Evolutionary conservation across 1,140 invertebrate genomes (phyloP), one percentile per base, ranked within the genome.

Genomic region (Ips typographus): DNA sequence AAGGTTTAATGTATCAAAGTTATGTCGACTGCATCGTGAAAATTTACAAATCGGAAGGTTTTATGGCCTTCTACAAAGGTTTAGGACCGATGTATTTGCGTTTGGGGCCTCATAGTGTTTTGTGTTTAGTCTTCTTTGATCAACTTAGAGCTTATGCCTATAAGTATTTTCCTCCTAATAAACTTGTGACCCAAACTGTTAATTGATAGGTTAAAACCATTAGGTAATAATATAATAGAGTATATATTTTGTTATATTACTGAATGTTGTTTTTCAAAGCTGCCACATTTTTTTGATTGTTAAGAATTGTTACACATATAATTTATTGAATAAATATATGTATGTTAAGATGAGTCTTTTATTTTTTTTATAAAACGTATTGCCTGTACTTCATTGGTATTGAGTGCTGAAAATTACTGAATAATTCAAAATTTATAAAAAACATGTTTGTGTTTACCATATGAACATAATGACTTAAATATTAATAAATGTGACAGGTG

Each of bases 61-160:
- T 91, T 1, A 80, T 83, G 56, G 92, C 92, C 2, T 87, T 95
- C 73, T 96, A 95, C 79, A 96, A 96, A 83, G 94, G 94, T 7
- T 87, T 92, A 41, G 88, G 89, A 22, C 91, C 94, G 1, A 92
- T 89, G 43, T 94, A 94, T 81, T 82, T 95, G 53, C 84, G 94
- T 60, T 85, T 95, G 47, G 94, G 91, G 1, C 94, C 94, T 1
- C 94, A 96, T 76, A 94, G 93, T 0, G 89, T 95, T 1, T 78
- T 96, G 0, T 89, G 90, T 74, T 81, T 97, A 43, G 86, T 95
- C 38, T 94, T 95, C 79, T 96, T 94, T 88, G 91, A 94, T 80
- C 84, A 91, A 80, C 82, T 95, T 36, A 86, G 88, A 62, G 63
- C 66, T 6, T 68, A 76, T 36, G 71, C 76, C 55, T 59, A 74